Conservation (phyloP, 2,113 vertebrate species). For the Barnardius zonarius region DNA sequence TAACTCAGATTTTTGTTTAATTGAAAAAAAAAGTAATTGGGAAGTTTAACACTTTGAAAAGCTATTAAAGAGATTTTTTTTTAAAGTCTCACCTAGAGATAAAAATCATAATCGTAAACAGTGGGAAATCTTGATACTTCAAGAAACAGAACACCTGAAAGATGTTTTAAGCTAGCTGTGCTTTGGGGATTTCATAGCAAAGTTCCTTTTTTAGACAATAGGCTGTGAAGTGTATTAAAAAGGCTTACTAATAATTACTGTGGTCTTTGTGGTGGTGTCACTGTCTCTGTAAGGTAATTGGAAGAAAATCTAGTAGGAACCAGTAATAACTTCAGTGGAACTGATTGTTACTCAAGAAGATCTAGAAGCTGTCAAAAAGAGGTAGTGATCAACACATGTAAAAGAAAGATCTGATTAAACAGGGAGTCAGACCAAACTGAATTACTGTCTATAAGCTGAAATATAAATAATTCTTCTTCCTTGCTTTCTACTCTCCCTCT, state of each 20-base stretch:
- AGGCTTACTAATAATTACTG: neutral
- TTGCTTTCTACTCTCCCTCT: neutral
- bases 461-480: neutral
- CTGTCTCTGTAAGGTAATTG: neutral
- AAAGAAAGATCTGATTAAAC: neutral
- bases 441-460: neutral
- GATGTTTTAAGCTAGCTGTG: neutral
- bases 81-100: neutral
- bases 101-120: neutral
- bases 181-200: neutral
- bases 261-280: neutral
- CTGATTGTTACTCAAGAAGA: neutral
- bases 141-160: neutral
- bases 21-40: neutral
- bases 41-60: neutral
- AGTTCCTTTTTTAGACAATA: neutral
- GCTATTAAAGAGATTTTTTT: neutral
- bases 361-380: neutral
- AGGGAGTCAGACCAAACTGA: neutral
- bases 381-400: neutral
- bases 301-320: neutral
- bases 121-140: neutral
- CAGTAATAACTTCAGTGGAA: neutral
- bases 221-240: neutral
- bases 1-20: neutral